A percentile compares a stretch with the other conserved stretches of the same genome.
phyloP scores from a whole-genome alignment of 1,140 invertebrate species.

The Maconellicoccus hirsutus region DNA sequence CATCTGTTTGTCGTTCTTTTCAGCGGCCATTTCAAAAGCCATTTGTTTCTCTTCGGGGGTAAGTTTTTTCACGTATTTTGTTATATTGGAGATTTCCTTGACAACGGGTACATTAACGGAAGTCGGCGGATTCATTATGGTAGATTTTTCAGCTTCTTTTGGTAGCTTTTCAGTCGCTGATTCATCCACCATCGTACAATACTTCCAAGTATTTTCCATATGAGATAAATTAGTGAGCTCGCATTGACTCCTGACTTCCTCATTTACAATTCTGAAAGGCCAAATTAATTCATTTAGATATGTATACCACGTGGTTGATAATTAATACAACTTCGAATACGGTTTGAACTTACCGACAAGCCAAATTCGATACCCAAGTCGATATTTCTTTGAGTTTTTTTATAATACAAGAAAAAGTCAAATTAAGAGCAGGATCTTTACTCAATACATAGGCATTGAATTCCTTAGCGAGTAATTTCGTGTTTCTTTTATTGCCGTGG shows the following conservation, averaged over 20 bases:
- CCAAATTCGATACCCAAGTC: not conserved
- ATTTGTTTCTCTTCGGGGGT: not conserved
- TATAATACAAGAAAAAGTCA: not conserved
- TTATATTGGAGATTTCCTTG: not conserved
- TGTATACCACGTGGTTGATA: too few species aligned
- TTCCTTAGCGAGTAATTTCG: not conserved
- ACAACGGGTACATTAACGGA: not conserved
- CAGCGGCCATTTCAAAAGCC: not conserved
- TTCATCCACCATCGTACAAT: not conserved
- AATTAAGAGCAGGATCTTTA: not conserved
- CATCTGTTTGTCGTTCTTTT: not conserved
- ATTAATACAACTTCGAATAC: too few species aligned
- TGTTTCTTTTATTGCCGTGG: not conserved
- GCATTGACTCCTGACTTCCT: not conserved
- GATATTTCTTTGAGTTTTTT: not conserved
- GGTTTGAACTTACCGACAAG: not conserved
- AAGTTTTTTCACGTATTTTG: not conserved
- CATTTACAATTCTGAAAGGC: not conserved
- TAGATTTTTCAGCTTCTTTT: not conserved
- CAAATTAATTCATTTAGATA: too few species aligned
- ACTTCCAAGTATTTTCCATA: not conserved
- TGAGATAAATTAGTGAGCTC: not conserved
- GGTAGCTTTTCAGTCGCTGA: not conserved
- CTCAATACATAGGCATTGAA: not conserved
- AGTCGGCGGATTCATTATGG: too few species aligned